Percentiles rank a stretch among this genome's conserved stretches.
Conservation (phyloP, 1,140 invertebrate species). For the Eumeta japonica region DNA sequence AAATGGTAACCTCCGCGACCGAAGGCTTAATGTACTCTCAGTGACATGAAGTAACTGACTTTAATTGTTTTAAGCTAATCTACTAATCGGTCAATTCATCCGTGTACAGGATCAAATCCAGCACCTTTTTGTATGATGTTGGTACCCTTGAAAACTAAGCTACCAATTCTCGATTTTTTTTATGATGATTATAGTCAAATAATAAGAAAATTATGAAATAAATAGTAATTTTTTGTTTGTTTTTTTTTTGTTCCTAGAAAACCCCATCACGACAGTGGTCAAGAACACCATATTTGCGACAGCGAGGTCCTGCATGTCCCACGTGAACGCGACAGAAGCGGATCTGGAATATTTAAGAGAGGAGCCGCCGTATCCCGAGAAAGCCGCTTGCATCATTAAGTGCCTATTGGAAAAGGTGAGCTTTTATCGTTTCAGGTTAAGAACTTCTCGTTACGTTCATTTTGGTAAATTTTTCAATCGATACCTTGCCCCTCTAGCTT, state of each 20-base stretch:
- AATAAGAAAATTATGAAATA: neutral
- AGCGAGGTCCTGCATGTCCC: constrained; percentile 31
- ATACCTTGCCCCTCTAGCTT: too few relatives aligned
- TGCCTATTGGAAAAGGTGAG: constrained; percentile 43
- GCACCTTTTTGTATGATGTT: too few relatives aligned
- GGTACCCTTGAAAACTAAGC: too few relatives aligned
- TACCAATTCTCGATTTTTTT: too few relatives aligned
- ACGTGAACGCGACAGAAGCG: constrained; percentile 26
- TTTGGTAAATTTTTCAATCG: neutral
- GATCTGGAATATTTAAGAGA: constrained; percentile 33
- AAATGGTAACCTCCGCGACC: too few relatives aligned
- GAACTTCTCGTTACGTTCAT: neutral
- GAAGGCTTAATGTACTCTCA: too few relatives aligned
- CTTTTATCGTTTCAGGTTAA: too few relatives aligned
- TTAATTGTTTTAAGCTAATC: too few relatives aligned
- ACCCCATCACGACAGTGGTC: constrained; percentile 24
- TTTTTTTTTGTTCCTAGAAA: constrained; percentile 22
- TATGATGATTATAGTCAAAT: too few relatives aligned
- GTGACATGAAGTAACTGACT: too few relatives aligned
- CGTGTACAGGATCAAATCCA: too few relatives aligned
- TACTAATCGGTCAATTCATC: too few relatives aligned
- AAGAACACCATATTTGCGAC: constrained; percentile 26
- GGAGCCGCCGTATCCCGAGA: constrained; percentile 44
- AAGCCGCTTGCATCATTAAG: constrained; percentile 37
- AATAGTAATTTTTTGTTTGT: neutral